Evolutionary conservation across 2,888 invertebrate species (phyloP).

Genomic region (Cremastinae sp.): DNA sequence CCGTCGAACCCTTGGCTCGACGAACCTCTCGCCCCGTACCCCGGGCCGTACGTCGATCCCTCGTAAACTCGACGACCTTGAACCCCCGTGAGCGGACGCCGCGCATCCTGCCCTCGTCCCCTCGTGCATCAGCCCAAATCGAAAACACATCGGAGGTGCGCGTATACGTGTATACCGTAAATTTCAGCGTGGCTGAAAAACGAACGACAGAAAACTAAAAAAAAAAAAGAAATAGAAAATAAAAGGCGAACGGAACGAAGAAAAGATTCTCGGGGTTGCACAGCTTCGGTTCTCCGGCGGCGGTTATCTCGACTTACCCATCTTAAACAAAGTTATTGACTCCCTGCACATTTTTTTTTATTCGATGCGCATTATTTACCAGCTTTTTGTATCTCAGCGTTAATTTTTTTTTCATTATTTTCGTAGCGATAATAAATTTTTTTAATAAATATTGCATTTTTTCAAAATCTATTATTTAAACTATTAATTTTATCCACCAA

Average conservation of each 20-base stretch:
- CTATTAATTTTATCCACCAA: too few species aligned
- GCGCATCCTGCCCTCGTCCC: conserved; percentile 36
- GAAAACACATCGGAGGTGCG: conserved; percentile 11
- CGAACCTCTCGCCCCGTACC: conserved; percentile 26
- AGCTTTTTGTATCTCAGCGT: too few species aligned
- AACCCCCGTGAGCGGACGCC: conserved; percentile 58
- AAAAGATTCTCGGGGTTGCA: too few species aligned
- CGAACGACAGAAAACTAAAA: conserved; percentile 34
- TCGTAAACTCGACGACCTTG: conserved; percentile 63
- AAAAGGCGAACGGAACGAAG: conserved; percentile 29
- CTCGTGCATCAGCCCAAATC: conserved; percentile 13
- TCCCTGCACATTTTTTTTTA: neutral
- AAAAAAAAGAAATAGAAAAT: conserved; percentile 22
- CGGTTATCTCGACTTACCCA: conserved; percentile 51
- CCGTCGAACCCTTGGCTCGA: conserved; percentile 57
- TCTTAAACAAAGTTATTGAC: conserved; percentile 34
- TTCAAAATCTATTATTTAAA: too few species aligned
- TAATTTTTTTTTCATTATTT: too few species aligned
- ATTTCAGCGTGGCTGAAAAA: neutral
- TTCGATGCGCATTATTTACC: neutral
- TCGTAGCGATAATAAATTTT: too few species aligned
- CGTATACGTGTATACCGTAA: neutral
- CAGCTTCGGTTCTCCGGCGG: too few species aligned
- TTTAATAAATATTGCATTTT: too few species aligned
- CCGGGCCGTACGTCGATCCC: conserved; percentile 46